These are phyloP conservation scores for Whitmania pigra DNA, from an alignment of 1,140 invertebrate species.

Conservation along the genomic window DNA sequence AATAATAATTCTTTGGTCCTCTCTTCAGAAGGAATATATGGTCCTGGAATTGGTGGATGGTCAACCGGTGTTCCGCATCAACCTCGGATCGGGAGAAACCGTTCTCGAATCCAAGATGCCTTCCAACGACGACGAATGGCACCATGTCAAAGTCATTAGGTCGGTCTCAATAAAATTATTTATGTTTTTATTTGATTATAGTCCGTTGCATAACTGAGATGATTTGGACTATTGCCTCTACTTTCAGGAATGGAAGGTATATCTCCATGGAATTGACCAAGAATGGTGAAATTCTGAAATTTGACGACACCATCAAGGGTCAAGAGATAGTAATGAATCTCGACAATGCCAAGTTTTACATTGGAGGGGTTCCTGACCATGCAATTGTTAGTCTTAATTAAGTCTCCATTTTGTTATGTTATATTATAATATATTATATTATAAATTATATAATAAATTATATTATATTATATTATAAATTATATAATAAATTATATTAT, in stretches of 20 bases:
- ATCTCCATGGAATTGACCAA: neutral
- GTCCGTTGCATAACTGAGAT: too few species aligned
- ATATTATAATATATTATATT: too few species aligned
- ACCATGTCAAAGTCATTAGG: constrained; percentile 75
- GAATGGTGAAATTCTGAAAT: neutral
- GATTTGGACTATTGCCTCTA: too few species aligned
- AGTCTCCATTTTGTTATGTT: too few species aligned
- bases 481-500: too few species aligned
- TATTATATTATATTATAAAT: too few species aligned
- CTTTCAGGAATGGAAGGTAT: too few species aligned
- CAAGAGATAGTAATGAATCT: constrained; percentile 40
- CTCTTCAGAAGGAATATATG: constrained; percentile 70
- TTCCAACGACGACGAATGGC: constrained; percentile 64
- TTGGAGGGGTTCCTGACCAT: constrained; percentile 66
- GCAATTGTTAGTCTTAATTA: constrained; percentile 34
- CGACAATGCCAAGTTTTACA: constrained; percentile 66
- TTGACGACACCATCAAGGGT: constrained; percentile 19
- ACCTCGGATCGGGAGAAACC: constrained; percentile 71
- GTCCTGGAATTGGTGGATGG: constrained; percentile 77
- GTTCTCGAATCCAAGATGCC: constrained; percentile 51
- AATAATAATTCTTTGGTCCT: too few species aligned
- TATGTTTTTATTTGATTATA: too few species aligned
- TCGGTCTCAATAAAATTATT: constrained; percentile 37
- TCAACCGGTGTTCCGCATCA: constrained; percentile 67
- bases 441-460: too few species aligned